Base-by-base conservation (phyloP, 2,888 invertebrate genomes). In the Lottia scabra region DNA sequence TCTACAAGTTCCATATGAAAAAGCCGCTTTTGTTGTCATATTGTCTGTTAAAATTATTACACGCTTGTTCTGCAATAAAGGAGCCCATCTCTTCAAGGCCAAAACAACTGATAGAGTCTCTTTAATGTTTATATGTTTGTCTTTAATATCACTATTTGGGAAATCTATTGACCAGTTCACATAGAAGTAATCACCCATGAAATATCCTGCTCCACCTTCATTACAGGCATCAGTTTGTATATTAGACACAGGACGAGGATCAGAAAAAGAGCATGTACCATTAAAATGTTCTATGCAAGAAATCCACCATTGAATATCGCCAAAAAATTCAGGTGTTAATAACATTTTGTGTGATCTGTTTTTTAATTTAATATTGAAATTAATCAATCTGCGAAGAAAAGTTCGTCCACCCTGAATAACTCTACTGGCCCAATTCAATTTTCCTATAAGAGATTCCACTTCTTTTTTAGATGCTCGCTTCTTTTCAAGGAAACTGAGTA, bases 381-480 rank as follows among this genome's bases (percentile, higher is more conserved):
- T 23, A 4, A 56, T 56, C 15, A 56, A 56, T 56, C 56, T 19
- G 23, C 56, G 56, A n/a, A 56, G 23, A 56, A 56, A 19, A 8
- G 56, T 56, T 23, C 56, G 19, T 23, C 56, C 56, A 19, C 56
- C 56, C 23, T 56, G 19, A 23, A 56, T 56, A 5, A 56, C 56
- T 56, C 23, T 56, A 56, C 56, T 10, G 12, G 56, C 56, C 56
- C 56, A 56, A 23, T 56, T 56, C 23, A 56, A 56, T 56, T 67
- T 67, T 13, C 65, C 65, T n/a, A 66, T 30, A 15, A 44, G 66
- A 44, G 66, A 45, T 66, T 66, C 44, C 5, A 66, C 6, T 66
- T 66, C 43, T 13, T 43, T 16, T 43, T 66, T 66, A 45, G 66
- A 45, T 6, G 66, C 66, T 26, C 66, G 19, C 43, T 43, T 19